Evolutionary conservation across 2,888 invertebrate genomes (phyloP).

Genomic region (Ormyrus pomaceus): DNA sequence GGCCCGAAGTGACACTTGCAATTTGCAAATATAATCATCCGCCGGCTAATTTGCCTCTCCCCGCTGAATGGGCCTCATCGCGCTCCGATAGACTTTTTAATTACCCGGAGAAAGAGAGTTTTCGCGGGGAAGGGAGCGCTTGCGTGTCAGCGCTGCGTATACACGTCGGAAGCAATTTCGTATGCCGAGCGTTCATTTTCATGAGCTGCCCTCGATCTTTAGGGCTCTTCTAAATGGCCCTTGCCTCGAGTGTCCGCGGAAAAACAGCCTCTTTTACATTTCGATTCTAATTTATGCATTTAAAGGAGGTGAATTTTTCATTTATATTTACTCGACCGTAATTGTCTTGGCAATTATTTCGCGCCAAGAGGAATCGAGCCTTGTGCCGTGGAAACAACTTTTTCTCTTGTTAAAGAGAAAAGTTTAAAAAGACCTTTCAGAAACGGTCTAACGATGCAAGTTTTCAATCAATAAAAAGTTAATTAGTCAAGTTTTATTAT

Average conservation of each 20-base stretch:
- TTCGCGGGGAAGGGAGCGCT: constrained; percentile 20
- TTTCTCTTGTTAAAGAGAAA: too few relatives aligned
- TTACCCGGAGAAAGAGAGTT: constrained; percentile 39
- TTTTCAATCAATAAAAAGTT: too few relatives aligned
- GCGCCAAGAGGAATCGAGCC: neutral
- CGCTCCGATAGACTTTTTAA: constrained; percentile 57
- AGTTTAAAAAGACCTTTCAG: neutral
- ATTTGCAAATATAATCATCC: constrained; percentile 54
- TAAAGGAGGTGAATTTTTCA: too few relatives aligned
- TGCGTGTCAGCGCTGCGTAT: constrained; percentile 20
- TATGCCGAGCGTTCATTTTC: constrained; percentile 33
- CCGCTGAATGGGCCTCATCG: constrained; percentile 38
- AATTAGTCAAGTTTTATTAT: too few relatives aligned
- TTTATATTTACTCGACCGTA: too few relatives aligned
- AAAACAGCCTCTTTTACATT: neutral
- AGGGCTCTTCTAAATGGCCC: constrained; percentile 18
- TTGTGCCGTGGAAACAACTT: neutral
- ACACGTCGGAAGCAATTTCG: constrained; percentile 31
- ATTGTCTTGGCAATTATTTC: too few relatives aligned
- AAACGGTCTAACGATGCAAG: too few relatives aligned
- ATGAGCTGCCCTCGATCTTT: constrained; percentile 13
- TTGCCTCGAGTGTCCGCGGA: constrained; percentile 24
- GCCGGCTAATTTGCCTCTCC: constrained; percentile 34
- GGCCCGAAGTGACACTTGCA: constrained; percentile 43
- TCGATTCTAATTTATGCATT: too few relatives aligned